Evolutionary conservation across 2,888 invertebrate species (phyloP), one percentile per base, ranked within the genome.

Genomic region (Apodemia duryi): DNA sequence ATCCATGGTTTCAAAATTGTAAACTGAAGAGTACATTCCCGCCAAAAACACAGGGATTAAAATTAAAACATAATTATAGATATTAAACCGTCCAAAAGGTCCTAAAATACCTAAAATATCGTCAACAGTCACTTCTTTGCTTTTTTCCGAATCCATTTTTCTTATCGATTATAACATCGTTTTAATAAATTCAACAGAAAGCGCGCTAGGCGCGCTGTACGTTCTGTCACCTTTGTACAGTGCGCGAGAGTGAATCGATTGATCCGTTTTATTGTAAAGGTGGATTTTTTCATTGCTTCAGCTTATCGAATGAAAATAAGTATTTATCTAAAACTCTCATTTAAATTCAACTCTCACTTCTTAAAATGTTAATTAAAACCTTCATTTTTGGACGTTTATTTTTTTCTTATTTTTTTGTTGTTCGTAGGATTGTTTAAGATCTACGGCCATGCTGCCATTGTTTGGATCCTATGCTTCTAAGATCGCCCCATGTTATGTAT

Each of bases 1-100:
- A 77, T 91, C 91, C 85, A 91, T 84, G 1, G 85, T 83, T 79
- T 91, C 91, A 70, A 91, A 91, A 70, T 91, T 91, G 67, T 88
- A 91, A 63, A 91, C 90, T 1, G 91, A 91, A 0, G 91, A 80
- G 61, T 91, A 91, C 82, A 90, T 88, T 65, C 91, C 91, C 64
- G 88, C 82, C 63, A 88, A 73, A 71, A 85, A 83, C 63, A 91
- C 88, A 49, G 91, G 91, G 46, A 91, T 82, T 70, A 91, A 75
- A 61, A 91, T 86, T 46, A 91, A 75, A 10, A 82, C 61, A 68
- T 82, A 89, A 78, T 81, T 90, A 13, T 75, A 84, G 65, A 88
- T 68, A 76, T 91, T 91, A 66, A 90, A 91, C 68, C 75, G 84
- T 2, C 87, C 86, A 43, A 90, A 91, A 1, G 91, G 91, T 69